Conservation (phyloP, 2,113 vertebrate genomes). For the Pungitius pungitius region DNA sequence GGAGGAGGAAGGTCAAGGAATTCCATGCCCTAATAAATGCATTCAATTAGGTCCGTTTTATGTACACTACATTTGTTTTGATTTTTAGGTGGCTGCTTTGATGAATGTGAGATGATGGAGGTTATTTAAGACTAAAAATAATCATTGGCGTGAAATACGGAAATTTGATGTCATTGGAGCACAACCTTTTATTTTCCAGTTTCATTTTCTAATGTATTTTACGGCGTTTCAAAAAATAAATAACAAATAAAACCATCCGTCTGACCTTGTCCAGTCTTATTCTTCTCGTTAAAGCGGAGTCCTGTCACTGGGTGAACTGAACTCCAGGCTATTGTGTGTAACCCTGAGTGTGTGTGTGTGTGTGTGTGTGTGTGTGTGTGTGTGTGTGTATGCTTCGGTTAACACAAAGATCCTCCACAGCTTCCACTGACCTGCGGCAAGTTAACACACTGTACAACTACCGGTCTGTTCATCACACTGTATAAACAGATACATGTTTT, state of each 20-base stretch:
- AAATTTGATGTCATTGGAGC: background rate
- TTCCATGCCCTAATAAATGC: background rate
- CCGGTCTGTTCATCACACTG: conserved; percentile 13
- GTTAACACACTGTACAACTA: background rate
- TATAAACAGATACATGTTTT: conserved; percentile 12
- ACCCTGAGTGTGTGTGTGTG: background rate
- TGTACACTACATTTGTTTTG: background rate
- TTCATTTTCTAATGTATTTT: background rate
- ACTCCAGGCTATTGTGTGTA: conserved; percentile 21
- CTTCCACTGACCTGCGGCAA: conserved; percentile 1
- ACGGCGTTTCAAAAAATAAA: background rate
- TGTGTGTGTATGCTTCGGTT: background rate
- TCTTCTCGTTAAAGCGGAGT: background rate
- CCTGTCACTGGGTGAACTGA: background rate
- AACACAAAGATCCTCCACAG: background rate
- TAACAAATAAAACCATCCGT: background rate
- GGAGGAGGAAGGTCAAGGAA: too few species aligned
- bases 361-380: background rate
- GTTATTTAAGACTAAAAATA: background rate
- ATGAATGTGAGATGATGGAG: background rate
- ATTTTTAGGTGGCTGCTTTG: background rate
- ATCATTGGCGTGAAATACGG: background rate
- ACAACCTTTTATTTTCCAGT: background rate
- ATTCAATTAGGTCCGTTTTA: background rate
- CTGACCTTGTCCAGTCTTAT: conserved; percentile 19